A percentile compares a stretch with the other conserved stretches of the same genome.
phyloP scores from a whole-genome alignment of 1,140 invertebrate genomes.

The Bombus terrestris region DNA sequence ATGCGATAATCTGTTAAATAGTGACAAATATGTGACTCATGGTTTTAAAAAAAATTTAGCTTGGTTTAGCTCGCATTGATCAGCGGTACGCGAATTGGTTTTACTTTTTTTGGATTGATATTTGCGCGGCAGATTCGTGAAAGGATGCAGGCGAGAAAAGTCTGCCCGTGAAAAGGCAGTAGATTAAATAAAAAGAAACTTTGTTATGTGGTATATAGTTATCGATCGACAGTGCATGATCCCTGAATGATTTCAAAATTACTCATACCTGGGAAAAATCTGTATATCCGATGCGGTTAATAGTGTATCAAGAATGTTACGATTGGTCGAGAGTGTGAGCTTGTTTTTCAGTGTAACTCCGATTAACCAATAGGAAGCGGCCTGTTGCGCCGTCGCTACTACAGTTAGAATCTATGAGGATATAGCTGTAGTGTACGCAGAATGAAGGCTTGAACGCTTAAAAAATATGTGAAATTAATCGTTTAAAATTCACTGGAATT shows the following conservation, averaged over 20 bases:
- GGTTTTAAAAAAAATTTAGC: neutral
- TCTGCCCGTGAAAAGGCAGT: too few species aligned
- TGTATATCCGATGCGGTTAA: slow-evolving; percentile 28
- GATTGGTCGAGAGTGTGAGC: slow-evolving; percentile 39
- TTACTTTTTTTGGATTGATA: neutral
- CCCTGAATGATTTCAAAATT: slow-evolving; percentile 47
- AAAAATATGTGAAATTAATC: slow-evolving; percentile 59
- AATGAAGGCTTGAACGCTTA: slow-evolving; percentile 65
- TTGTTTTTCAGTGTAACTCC: neutral
- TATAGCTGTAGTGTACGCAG: slow-evolving; percentile 50
- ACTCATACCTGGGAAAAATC: slow-evolving; percentile 23
- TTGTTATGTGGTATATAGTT: neutral
- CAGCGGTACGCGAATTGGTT: neutral
- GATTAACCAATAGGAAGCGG: slow-evolving; percentile 35
- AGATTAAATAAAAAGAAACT: neutral
- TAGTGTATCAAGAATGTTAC: neutral
- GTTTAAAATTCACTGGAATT: slow-evolving; percentile 39
- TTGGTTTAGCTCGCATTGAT: slow-evolving; percentile 13
- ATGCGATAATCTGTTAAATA: neutral
- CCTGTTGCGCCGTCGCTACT: slow-evolving; percentile 60
- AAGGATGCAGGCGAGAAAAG: neutral
- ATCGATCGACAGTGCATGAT: slow-evolving; percentile 33
- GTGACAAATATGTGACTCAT: neutral
- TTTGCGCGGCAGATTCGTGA: slow-evolving; percentile 45
- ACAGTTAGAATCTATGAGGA: slow-evolving; percentile 54